These are phyloP conservation scores for Sylvia borin DNA, from an alignment of 2,797 vertebrate genomes.

Conservation along the genomic window DNA sequence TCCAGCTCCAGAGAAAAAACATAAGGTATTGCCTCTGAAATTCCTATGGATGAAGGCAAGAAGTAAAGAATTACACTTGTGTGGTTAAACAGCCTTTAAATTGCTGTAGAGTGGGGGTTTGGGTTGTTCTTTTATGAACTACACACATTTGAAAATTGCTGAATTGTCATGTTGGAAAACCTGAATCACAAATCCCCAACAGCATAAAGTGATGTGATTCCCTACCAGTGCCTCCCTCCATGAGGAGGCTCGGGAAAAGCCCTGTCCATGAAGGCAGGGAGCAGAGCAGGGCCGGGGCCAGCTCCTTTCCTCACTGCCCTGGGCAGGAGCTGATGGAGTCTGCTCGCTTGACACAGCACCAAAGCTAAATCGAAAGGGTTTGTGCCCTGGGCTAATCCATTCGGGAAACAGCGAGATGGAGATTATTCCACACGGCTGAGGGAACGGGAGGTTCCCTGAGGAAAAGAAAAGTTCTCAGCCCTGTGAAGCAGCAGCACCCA, in stretches of 20 bases:
- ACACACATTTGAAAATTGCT: neutral
- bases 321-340: neutral
- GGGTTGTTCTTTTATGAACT: accelerated
- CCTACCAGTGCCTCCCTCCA: accelerated
- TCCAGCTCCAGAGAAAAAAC: neutral
- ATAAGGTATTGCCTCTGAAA: neutral
- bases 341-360: neutral
- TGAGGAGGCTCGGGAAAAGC: accelerated
- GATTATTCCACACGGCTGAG: neutral
- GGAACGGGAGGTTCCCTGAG: accelerated
- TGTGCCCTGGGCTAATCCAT: neutral
- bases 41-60: neutral
- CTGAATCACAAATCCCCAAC: neutral
- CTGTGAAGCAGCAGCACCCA: neutral
- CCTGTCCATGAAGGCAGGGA: accelerated
- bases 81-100: neutral
- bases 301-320: accelerated
- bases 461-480: neutral
- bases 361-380: accelerated
- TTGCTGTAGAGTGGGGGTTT: accelerated
- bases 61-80: neutral
- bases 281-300: neutral
- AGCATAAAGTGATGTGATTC: accelerated
- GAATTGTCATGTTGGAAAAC: accelerated
- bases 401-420: neutral